Conservation (phyloP, 1,140 invertebrate species). For the Carcinoscorpius rotundicauda region DNA sequence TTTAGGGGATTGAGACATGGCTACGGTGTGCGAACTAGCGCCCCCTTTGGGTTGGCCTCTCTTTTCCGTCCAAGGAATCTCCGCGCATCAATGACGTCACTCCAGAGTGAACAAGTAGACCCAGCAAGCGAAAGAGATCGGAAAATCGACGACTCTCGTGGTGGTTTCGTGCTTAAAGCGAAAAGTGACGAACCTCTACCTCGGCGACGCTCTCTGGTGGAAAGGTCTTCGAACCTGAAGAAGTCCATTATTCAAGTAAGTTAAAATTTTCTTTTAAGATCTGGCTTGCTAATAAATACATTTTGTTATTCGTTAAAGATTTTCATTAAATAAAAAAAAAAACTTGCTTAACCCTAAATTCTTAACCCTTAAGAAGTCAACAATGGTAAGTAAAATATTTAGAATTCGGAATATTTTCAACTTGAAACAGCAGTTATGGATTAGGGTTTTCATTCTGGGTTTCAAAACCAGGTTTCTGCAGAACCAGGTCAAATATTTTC, state of each 20-base stretch:
- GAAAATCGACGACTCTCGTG: conserved; percentile 80
- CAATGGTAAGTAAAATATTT: too few species aligned
- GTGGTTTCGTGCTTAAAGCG: conserved; percentile 95
- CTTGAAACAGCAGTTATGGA: too few species aligned
- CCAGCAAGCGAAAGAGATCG: conserved; percentile 59
- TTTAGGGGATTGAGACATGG: conserved; percentile 93
- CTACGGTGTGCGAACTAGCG: conserved; percentile 91
- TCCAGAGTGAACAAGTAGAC: conserved; percentile 10
- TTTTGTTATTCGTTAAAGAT: too few species aligned
- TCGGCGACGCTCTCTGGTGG: conserved; percentile 65
- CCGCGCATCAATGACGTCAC: conserved; percentile 32
- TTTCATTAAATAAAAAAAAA: too few species aligned
- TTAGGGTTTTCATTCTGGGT: too few species aligned
- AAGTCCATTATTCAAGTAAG: conserved; percentile 71
- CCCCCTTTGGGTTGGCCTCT: conserved; percentile 53
- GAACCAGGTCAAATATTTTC: too few species aligned
- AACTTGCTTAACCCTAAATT: too few species aligned
- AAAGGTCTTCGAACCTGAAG: conserved; percentile 65
- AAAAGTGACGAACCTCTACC: conserved; percentile 25
- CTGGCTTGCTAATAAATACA: too few species aligned
- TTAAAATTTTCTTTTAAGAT: background rate
- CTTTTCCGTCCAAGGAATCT: conserved; percentile 32
- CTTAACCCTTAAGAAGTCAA: too few species aligned
- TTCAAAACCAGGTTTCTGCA: too few species aligned
- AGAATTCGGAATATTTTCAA: too few species aligned